Evolutionary conservation across 2,113 vertebrate species (phyloP).

Genomic region (Xiphophorus couchianus): DNA sequence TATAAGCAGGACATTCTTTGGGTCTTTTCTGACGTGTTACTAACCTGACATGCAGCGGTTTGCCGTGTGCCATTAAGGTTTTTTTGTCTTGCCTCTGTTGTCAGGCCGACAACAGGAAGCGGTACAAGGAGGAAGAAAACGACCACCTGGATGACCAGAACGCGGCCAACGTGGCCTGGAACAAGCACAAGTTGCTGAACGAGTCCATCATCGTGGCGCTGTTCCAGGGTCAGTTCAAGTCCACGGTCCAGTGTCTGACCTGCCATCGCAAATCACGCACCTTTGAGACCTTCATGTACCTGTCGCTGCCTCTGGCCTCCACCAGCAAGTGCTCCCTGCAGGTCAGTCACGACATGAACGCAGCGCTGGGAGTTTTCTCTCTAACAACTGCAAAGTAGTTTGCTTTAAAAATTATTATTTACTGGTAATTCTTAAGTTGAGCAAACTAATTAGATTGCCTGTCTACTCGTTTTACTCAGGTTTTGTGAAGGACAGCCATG

Average conservation of each 20-base stretch:
- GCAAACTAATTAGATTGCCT: too few species aligned
- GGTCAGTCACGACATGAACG: constrained; percentile 72
- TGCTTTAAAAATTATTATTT: too few species aligned
- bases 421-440: too few species aligned
- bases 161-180: constrained; percentile 93
- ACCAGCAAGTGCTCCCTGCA: constrained; percentile 95
- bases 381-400: too few species aligned
- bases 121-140: constrained; percentile 93
- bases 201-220: constrained; percentile 95
- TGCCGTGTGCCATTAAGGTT: neutral
- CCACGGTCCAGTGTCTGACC: constrained; percentile 95
- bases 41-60: neutral
- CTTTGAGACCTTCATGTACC: constrained; percentile 98
- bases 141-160: constrained; percentile 90
- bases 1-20: neutral
- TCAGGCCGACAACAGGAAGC: constrained; percentile 94
- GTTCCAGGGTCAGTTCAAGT: constrained; percentile 99
- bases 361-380: too few species aligned
- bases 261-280: constrained; percentile 94
- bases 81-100: neutral
- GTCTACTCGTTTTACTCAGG: too few species aligned
- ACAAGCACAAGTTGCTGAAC: constrained; percentile 94
- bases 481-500: too few species aligned
- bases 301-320: constrained; percentile 91
- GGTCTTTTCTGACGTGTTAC: neutral